Evolutionary conservation across 1,140 invertebrate genomes (phyloP), one percentile per base, ranked within the genome.

Genomic region (Hylaeus volcanicus): DNA sequence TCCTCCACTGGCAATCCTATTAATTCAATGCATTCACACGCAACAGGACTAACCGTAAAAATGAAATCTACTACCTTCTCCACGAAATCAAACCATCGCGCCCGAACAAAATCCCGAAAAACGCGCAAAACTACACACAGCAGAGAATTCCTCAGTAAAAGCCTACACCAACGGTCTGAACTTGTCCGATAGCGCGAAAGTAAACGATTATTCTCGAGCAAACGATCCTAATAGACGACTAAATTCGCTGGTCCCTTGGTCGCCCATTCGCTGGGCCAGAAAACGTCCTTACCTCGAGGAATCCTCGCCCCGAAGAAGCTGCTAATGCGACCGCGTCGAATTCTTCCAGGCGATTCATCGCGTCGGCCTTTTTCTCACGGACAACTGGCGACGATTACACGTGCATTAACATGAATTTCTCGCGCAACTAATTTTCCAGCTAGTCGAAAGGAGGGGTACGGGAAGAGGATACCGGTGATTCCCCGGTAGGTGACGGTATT

Each of bases 371-470:
- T 66, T 79, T 83, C 58, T 86, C 78, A 87, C 84, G 74, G 71
- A 2, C 74, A 74, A 76, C 53, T 81, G 74, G 56, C 51, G 65
- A 51, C 82, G 86, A 84, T 87, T 82, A 86, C 73, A 39, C 76
- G 77, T 14, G 77, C 79, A 86, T 87, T 87, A 87, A 69, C 86
- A 79, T 74, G 85, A 83, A 87, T 87, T 87, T 84, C 70, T 84
- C 82, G 82, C 75, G 64, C 79, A 87, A 88, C 86, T 87, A 88
- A 88, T 87, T 88, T 26, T 85, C 65, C 74, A 86, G 55, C 61
- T 14, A 60, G 53, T 37, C 8, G 53, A 43, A 41, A 70, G 26
- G 15, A 41, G 55, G 37, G n/a, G 48, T 15, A 76, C 43, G 41
- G 26, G 56, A 76, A 41, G 12, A 51, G 65, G 76, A 70, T 69